Conservation (phyloP, 2,797 vertebrate species). For the Lepus oiostolus region DNA sequence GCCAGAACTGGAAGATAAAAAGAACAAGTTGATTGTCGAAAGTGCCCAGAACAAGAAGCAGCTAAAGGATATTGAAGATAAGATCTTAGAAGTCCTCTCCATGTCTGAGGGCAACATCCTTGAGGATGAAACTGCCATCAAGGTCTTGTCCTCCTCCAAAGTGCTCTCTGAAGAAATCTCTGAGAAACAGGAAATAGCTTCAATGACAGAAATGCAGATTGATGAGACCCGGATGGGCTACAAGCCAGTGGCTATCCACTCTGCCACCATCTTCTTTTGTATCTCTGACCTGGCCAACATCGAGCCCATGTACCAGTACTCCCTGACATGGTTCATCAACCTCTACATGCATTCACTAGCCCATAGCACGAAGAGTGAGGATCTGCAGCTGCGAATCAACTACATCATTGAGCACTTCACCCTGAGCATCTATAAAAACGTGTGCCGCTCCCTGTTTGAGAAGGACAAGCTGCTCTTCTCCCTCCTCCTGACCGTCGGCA, state of each 20-base stretch:
- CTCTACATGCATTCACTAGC: slow-evolving; percentile 93
- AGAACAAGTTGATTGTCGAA: slow-evolving; percentile 95
- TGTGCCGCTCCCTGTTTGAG: slow-evolving; percentile 97
- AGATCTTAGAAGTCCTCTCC: slow-evolving; percentile 95
- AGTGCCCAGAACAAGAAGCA: slow-evolving; percentile 95
- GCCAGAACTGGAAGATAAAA: slow-evolving; percentile 96
- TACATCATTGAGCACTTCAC: slow-evolving; percentile 94
- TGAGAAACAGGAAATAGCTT: slow-evolving; percentile 94
- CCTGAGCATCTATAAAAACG: slow-evolving; percentile 94
- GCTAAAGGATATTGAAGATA: slow-evolving; percentile 96
- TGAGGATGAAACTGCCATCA: slow-evolving; percentile 95
- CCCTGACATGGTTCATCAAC: slow-evolving; percentile 95
- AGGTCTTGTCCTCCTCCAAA: slow-evolving; percentile 95
- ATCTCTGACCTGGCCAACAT: slow-evolving; percentile 96
- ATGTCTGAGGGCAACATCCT: slow-evolving; percentile 95
- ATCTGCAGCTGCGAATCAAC: slow-evolving; percentile 90
- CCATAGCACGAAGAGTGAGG: slow-evolving; percentile 91
- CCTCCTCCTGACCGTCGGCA: slow-evolving; percentile 93
- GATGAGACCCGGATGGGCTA: slow-evolving; percentile 95
- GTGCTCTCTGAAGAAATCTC: slow-evolving; percentile 95
- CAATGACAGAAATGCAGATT: slow-evolving; percentile 93
- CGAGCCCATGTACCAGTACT: slow-evolving; percentile 98
- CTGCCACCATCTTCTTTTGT: slow-evolving; percentile 95
- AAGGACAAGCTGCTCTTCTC: slow-evolving; percentile 98
- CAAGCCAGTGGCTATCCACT: slow-evolving; percentile 94